phyloP scores from a whole-genome alignment of 2,888 invertebrate species.

The Trilocha varians region DNA sequence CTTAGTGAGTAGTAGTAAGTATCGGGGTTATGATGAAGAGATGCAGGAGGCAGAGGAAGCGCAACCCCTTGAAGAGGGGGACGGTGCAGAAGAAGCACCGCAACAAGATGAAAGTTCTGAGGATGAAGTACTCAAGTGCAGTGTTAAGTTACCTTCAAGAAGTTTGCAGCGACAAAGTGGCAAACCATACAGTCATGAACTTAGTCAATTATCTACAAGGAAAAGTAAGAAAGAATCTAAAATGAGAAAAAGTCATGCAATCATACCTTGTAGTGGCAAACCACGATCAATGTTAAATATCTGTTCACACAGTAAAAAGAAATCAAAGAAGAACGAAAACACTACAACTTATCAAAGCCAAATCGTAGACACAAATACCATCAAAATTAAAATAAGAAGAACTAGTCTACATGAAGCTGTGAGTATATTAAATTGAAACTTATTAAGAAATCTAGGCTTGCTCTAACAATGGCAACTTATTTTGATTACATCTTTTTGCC shows the following conservation, averaged over 20 bases:
- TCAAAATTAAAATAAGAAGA: slow-evolving; percentile 80
- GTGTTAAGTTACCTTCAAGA: slow-evolving; percentile 63
- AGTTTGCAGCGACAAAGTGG: slow-evolving; percentile 58
- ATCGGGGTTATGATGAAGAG: slow-evolving; percentile 43
- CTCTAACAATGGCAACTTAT: too few relatives aligned
- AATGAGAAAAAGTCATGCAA: slow-evolving; percentile 50
- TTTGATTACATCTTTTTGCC: too few relatives aligned
- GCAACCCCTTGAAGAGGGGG: slow-evolving; percentile 24
- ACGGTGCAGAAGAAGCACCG: slow-evolving; percentile 24
- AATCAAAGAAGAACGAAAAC: slow-evolving; percentile 56
- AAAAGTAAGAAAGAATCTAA: slow-evolving; percentile 58
- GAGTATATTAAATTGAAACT: too few relatives aligned
- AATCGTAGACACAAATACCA: slow-evolving; percentile 77
- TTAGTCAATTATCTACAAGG: slow-evolving; percentile 71
- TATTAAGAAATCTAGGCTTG: too few relatives aligned
- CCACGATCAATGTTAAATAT: slow-evolving; percentile 67
- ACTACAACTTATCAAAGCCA: slow-evolving; percentile 73
- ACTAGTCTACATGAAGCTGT: slow-evolving; percentile 63
- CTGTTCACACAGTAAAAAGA: slow-evolving; percentile 65
- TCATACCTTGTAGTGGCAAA: slow-evolving; percentile 65
- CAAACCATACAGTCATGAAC: slow-evolving; percentile 71
- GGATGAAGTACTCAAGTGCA: slow-evolving; percentile 61
- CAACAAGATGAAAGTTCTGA: slow-evolving; percentile 54
- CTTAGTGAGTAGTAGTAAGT: slow-evolving; percentile 70
- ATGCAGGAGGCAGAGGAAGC: slow-evolving; percentile 19